Evolutionary conservation across 2,113 vertebrate genomes (phyloP).

Genomic region (Hippocampus barbouri): DNA sequence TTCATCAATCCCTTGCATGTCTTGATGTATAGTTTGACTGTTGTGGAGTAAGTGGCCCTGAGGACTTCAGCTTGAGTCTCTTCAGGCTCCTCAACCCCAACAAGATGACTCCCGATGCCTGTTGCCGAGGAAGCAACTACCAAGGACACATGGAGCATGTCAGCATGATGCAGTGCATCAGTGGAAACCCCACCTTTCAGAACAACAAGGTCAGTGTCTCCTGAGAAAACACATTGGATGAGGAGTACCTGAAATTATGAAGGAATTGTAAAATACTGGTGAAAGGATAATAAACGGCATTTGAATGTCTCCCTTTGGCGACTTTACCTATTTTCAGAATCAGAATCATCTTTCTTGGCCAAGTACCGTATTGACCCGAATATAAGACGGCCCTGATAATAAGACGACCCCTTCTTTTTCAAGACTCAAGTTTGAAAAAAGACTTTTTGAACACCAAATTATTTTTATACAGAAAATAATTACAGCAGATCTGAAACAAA

Average conservation of each 20-base stretch:
- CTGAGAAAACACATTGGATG: too few species aligned
- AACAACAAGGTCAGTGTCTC: constrained; percentile 79
- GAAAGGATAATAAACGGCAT: not conserved
- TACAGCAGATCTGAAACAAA: too few species aligned
- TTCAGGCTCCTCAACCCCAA: constrained; percentile 64
- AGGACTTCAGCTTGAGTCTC: constrained; percentile 83
- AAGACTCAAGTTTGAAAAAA: too few species aligned
- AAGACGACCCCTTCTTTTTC: too few species aligned
- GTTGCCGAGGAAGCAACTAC: constrained; percentile 79
- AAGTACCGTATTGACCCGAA: too few species aligned
- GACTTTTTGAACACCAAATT: too few species aligned
- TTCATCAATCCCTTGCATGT: constrained; percentile 19
- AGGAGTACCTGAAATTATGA: not conserved
- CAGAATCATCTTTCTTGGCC: too few species aligned
- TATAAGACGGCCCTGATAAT: too few species aligned
- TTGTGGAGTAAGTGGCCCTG: constrained; percentile 91
- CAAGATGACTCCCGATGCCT: constrained; percentile 78
- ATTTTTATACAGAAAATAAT: too few species aligned
- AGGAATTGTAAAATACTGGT: not conserved
- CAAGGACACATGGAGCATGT: constrained; percentile 61
- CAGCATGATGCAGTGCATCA: constrained; percentile 76
- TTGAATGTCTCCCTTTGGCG: not conserved
- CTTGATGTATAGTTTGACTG: constrained; percentile 84
- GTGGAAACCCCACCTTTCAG: constrained; percentile 70
- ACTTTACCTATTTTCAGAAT: not conserved